Conservation (phyloP, 2,888 invertebrate species). For the Sinodicranocentrus sp. region DNA sequence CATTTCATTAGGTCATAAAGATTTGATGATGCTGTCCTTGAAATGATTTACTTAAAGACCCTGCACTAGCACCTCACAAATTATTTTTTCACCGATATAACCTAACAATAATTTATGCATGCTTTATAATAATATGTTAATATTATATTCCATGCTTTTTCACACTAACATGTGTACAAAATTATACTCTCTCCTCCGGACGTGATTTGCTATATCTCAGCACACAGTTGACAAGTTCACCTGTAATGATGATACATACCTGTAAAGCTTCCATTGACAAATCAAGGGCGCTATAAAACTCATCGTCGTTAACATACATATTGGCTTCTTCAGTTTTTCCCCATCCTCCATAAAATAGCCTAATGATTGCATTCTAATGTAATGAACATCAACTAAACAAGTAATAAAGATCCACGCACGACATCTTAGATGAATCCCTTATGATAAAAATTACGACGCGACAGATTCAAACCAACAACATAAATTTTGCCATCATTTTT, state of each 20-base stretch:
- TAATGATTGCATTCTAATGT: slow-evolving; percentile 2
- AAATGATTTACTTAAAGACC: slow-evolving; percentile 9
- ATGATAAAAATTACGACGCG: background rate
- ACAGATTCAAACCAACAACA: background rate
- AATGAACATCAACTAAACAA: background rate
- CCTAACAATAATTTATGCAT: slow-evolving; percentile 17
- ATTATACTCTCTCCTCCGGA: too few species aligned
- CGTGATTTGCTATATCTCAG: background rate
- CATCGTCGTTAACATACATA: slow-evolving; percentile 48
- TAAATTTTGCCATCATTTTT: too few species aligned
- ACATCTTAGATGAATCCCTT: too few species aligned
- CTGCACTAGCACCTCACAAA: slow-evolving; percentile 26
- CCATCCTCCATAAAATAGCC: slow-evolving; percentile 3
- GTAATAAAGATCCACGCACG: slow-evolving; percentile 7
- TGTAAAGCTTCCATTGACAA: slow-evolving; percentile 19
- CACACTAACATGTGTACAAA: background rate
- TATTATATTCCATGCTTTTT: background rate
- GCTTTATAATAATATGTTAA: background rate
- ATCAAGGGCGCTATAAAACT: slow-evolving; percentile 45
- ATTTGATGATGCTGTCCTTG: slow-evolving; percentile 41
- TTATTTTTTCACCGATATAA: slow-evolving; percentile 31
- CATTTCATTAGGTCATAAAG: slow-evolving; percentile 17
- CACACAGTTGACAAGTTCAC: slow-evolving; percentile 19
- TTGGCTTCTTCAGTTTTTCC: slow-evolving; percentile 39
- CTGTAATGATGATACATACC: slow-evolving; percentile 12